Percentiles rank a stretch among this genome's conserved stretches.
Conservation (phyloP, 2,113 vertebrate species). For the Odontesthes bonariensis region DNA sequence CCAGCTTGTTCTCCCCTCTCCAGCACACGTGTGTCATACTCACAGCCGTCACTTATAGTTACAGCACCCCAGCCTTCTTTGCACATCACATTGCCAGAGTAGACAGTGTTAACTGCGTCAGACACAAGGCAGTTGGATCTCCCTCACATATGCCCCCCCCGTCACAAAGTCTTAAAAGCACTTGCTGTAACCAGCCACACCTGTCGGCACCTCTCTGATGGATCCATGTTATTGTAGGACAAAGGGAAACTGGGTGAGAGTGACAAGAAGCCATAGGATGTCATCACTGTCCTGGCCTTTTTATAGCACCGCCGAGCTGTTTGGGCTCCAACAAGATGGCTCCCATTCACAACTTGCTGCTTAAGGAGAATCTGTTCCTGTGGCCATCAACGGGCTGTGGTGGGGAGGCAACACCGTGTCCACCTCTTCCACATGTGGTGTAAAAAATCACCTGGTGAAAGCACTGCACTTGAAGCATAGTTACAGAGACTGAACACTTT, state of each 20-base stretch:
- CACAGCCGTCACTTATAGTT: slow-evolving; percentile 14
- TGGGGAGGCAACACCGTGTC: slow-evolving; percentile 15
- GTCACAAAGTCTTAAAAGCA: slow-evolving; percentile 61
- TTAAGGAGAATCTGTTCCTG: slow-evolving; percentile 4
- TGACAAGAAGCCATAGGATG: slow-evolving; percentile 23
- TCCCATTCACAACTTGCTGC: slow-evolving; percentile 50
- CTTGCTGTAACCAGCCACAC: slow-evolving; percentile 10
- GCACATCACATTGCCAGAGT: slow-evolving; percentile 39
- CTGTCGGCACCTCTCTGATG: slow-evolving; percentile 16
- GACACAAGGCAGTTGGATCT: background rate
- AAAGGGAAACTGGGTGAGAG: background rate
- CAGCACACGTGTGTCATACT: slow-evolving; percentile 22
- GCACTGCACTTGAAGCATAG: slow-evolving; percentile 47
- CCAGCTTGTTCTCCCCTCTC: background rate
- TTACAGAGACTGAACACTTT: slow-evolving; percentile 46
- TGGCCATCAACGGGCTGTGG: background rate
- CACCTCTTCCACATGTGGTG: slow-evolving; percentile 13
- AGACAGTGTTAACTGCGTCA: slow-evolving; percentile 57
- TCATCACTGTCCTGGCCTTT: slow-evolving; percentile 8
- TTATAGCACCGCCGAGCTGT: slow-evolving; percentile 33
- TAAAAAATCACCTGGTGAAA: background rate
- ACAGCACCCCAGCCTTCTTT: slow-evolving; percentile 18
- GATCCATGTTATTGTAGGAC: slow-evolving; percentile 39
- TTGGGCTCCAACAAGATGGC: background rate
- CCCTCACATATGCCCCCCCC: background rate